Conservation (phyloP, 1,140 invertebrate genomes). For the Caerostris darwini region DNA sequence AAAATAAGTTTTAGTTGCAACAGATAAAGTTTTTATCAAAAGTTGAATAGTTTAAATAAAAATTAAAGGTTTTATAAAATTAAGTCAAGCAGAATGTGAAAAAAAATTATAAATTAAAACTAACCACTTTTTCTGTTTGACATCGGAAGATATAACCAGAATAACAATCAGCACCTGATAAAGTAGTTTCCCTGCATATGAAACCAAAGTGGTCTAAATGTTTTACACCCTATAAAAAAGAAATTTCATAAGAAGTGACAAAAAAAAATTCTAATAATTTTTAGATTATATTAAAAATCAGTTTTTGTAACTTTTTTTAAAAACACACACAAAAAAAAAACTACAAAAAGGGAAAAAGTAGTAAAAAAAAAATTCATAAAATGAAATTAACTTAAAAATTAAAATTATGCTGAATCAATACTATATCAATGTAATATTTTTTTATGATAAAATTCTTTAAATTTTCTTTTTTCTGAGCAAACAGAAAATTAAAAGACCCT, state of each 20-base stretch:
- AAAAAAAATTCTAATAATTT: not conserved
- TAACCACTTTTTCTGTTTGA: slow-evolving; percentile 86
- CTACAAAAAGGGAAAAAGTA: too few relatives aligned
- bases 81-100: not conserved
- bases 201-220: slow-evolving; percentile 95
- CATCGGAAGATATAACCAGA: slow-evolving; percentile 95
- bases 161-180: slow-evolving; percentile 84
- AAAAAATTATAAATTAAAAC: not conserved
- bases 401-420: too few relatives aligned
- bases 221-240: slow-evolving; percentile 86
- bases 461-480: too few relatives aligned
- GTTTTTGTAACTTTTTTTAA: not conserved
- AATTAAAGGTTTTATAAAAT: too few relatives aligned
- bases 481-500: too few relatives aligned
- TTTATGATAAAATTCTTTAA: too few relatives aligned
- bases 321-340: not conserved
- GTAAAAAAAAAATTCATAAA: too few relatives aligned
- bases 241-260: not conserved
- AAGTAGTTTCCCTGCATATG: slow-evolving; percentile 75
- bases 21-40: too few relatives aligned
- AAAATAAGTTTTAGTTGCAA: too few relatives aligned
- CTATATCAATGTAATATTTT: too few relatives aligned
- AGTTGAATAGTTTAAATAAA: too few relatives aligned
- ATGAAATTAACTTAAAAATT: too few relatives aligned
- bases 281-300: not conserved